Evolutionary conservation across 2,888 invertebrate species (phyloP), one percentile per base, ranked within the genome.

Genomic region (Eupithecia pulchellata): DNA sequence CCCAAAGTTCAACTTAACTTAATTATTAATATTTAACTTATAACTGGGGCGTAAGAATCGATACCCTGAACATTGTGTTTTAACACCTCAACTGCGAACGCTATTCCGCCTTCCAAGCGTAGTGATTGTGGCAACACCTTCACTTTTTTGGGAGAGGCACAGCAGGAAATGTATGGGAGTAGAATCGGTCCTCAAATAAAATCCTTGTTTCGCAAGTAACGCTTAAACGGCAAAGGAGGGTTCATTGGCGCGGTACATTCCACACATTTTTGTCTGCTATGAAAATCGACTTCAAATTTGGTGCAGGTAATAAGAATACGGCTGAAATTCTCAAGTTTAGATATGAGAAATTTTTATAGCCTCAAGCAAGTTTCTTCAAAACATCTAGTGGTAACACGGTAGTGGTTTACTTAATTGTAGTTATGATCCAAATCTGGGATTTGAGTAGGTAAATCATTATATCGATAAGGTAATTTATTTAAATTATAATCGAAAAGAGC

Each of bases 181-280:
- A 1, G 6, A 29, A 6, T 14, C 4, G 6, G n/a, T n/a, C 9
- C n/a, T 58, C 17, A 32, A 60, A 60, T 60, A 60, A 34, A 20
- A 29, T 32, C 9, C n/a, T 60, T 34, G 13, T 60, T 29, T 60
- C 34, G 32, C 60, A 30, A 57, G 58, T 32, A 20, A 47, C 11
- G 30, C 58, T 30, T 29, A 14, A 13, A 25, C 17, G 27, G 29
- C 29, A 30, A n/a, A 9, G 58, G 4, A 14, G 32, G 70, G 66
- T 69, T 70, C 60, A 60, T 71, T 68, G 62, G 68, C 57, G 66
- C 64, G 65, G 27, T 30, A 61, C 55, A 72, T 68, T 72, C 66
- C 65, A 61, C 57, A 55, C 64, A 70, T 69, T 75, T 75, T 67
- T 58, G 63, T 63, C 39, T 69, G 61, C 62, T 29, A 64, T 71